Conservation (phyloP, 2,888 invertebrate genomes). For the Meloe dianella region DNA sequence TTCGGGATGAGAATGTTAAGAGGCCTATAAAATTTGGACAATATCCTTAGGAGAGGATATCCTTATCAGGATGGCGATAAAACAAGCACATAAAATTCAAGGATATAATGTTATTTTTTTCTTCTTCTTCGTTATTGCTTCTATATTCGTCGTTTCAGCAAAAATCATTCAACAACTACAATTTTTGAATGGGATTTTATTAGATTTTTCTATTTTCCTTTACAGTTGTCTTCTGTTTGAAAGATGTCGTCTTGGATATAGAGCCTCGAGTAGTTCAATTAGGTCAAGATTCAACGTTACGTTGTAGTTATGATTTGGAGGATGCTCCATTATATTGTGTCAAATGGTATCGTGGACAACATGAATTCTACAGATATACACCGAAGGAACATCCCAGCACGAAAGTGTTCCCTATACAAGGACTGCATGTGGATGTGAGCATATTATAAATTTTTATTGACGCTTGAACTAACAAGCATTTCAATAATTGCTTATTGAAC, state of each 20-base stretch:
- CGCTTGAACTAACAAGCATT: background rate
- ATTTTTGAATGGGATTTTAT: background rate
- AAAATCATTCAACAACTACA: background rate
- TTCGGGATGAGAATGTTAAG: background rate
- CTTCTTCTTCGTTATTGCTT: too few relatives aligned
- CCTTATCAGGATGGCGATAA: background rate
- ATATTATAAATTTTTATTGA: constrained; percentile 18
- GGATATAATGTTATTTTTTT: background rate
- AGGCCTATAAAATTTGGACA: background rate
- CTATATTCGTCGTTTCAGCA: background rate
- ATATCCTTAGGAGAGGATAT: background rate
- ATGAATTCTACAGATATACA: constrained; percentile 83
- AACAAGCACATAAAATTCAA: background rate
- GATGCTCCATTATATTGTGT: constrained; percentile 79
- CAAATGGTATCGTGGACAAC: constrained; percentile 84
- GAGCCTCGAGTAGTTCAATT: constrained; percentile 73
- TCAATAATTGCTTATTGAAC: too few relatives aligned
- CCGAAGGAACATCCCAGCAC: constrained; percentile 76
- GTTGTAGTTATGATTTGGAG: constrained; percentile 79
- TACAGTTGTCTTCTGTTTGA: constrained; percentile 70
- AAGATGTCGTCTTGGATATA: constrained; percentile 73
- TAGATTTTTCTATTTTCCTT: constrained; percentile 32
- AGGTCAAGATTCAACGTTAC: constrained; percentile 72
- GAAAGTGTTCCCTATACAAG: constrained; percentile 75
- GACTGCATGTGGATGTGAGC: constrained; percentile 84